Conservation (phyloP, 2,797 vertebrate genomes). For the Petrocephalus sullivani region DNA sequence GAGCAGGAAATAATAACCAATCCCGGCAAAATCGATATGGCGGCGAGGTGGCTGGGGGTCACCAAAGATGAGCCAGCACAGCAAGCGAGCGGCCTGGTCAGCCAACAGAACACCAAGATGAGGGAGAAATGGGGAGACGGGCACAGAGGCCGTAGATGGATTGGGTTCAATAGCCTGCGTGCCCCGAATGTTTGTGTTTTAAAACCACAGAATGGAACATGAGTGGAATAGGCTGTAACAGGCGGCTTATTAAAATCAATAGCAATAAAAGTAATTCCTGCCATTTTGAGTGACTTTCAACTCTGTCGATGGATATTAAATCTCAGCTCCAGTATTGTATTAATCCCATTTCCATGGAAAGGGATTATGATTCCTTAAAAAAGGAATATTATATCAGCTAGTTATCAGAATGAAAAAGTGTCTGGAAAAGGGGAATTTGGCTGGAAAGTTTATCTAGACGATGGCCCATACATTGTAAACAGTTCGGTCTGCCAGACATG, state of each 20-base stretch:
- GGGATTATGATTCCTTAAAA: conserved; percentile 23
- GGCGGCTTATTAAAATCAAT: conserved; percentile 69
- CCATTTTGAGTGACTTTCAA: conserved; percentile 51
- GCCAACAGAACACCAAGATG: not conserved
- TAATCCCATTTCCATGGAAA: conserved; percentile 45
- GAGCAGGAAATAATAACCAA: not conserved
- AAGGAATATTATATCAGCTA: not conserved
- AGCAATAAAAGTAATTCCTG: conserved; percentile 65
- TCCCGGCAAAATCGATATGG: not conserved
- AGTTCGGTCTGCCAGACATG: not conserved
- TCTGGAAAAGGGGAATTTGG: not conserved
- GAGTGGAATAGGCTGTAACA: conserved; percentile 40
- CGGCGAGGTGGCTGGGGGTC: not conserved
- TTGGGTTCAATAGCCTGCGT: not conserved
- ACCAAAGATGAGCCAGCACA: not conserved
- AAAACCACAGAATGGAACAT: not conserved
- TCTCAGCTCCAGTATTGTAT: conserved; percentile 63
- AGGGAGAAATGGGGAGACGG: not conserved
- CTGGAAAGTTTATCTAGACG: not conserved
- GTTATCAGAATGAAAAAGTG: not conserved
- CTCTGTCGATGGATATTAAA: conserved; percentile 59
- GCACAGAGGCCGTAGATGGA: not conserved
- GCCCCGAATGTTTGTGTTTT: not conserved
- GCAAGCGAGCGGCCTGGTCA: not conserved
- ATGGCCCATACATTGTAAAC: not conserved